Base-by-base conservation (phyloP, 2,797 vertebrate species). In the Sciurus carolinensis region DNA sequence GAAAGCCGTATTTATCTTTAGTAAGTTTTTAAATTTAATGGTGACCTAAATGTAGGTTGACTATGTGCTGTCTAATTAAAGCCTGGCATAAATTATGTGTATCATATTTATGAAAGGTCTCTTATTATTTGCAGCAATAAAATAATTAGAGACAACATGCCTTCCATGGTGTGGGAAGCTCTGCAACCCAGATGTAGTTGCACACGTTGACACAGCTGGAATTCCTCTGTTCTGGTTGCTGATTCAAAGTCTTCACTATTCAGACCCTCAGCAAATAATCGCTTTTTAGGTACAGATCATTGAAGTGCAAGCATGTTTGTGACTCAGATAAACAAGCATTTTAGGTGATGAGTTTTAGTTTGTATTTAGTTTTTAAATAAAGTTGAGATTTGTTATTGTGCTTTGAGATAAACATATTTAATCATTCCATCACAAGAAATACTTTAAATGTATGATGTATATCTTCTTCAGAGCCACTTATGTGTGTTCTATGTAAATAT, bases 101-200 rank as follows among this genome's bases (percentile, higher is more conserved):
- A 92, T 75, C 75, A 13, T 5, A 95, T 80, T 44, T 75, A 72
- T 92, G 90, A 91, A 94, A 95, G 92, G 57, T 88, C 84, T 94
- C 33, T 17, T 96, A 17, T 96, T 94, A 94, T 94, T 96, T 95
- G 39, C 66, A 96, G 91, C 72, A 96, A 75, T 91, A 90, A 96
- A 42, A 54, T 97, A 97, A 96, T 92, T 86, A 96, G 95, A 95
- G 95, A 91, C 89, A 90, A 79, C 82, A 52, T 76, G 39, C 12
- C 77, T 87, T 77, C 82, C 33, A 86, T 85, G 92, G 28, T 95
- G 64, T 47, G 77, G 89, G 59, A 97, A 87, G 57, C 50, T 92
- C 28, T 0, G 0, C 54, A 96, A 66, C 80, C 7, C 94, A 95
- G 96, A 72, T 57, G 57, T 26, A 89, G 88, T 94, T 12, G 77